A percentile compares a stretch with the other conserved stretches of the same genome.
These are phyloP conservation scores for Machaerirhynchus nigripectus DNA, from an alignment of 2,113 vertebrate genomes.

Conservation along the genomic window DNA sequence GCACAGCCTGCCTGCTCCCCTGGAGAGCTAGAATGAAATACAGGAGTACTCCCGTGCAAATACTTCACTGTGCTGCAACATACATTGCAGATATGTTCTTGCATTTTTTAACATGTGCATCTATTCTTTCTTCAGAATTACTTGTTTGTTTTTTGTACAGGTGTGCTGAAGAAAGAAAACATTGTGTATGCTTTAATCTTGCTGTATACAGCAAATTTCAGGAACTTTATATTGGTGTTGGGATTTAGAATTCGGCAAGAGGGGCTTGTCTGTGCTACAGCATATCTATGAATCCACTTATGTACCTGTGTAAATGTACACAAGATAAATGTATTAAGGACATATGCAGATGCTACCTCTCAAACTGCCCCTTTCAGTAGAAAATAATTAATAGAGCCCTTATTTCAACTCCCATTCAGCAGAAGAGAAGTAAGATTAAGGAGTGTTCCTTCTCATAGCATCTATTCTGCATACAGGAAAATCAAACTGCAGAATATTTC, in stretches of 20 bases:
- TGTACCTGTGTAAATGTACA: not conserved
- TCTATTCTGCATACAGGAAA: not conserved
- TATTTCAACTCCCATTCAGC: not conserved
- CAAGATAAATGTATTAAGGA: not conserved
- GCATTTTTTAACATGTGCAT: fast-evolving
- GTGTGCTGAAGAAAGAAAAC: not conserved
- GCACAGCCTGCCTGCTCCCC: not conserved
- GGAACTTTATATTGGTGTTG: not conserved
- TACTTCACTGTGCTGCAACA: not conserved
- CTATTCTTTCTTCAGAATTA: not conserved
- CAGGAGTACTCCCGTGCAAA: not conserved
- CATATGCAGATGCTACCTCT: not conserved
- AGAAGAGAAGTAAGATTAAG: not conserved
- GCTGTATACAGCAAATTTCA: not conserved
- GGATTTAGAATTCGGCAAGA: not conserved
- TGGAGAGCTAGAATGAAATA: not conserved
- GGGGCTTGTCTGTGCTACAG: not conserved
- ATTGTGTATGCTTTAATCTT: not conserved
- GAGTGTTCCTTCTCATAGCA: not conserved
- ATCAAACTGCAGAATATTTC: not conserved
- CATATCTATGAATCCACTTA: not conserved
- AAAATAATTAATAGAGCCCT: not conserved
- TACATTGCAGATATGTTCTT: not conserved
- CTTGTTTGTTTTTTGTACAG: not conserved
- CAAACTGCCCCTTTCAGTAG: not conserved